Conservation (phyloP, 2,797 vertebrate species). For the Semaprochilodus insignis region DNA sequence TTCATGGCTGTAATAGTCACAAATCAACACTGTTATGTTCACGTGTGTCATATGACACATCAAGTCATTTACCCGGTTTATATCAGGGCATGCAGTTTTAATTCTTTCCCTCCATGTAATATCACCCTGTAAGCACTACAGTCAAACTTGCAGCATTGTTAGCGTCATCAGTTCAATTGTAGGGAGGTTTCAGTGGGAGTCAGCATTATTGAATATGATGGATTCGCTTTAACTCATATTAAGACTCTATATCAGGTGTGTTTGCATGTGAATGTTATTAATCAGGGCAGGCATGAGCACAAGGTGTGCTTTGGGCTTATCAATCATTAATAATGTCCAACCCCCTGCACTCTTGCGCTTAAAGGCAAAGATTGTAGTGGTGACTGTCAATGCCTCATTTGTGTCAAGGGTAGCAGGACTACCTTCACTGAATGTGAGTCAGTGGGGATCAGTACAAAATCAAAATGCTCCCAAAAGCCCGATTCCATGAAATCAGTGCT, state of each 20-base stretch:
- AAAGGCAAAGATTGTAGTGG: not conserved
- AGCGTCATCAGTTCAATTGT: not conserved
- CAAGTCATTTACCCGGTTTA: no score
- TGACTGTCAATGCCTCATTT: not conserved
- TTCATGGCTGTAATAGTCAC: no score
- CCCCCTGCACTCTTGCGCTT: not conserved
- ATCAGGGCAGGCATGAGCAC: not conserved
- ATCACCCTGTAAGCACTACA: not conserved
- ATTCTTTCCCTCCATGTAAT: no score
- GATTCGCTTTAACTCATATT: not conserved
- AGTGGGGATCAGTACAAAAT: not conserved
- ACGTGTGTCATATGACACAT: no score
- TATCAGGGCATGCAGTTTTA: no score
- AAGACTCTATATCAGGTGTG: not conserved
- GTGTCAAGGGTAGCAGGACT: not conserved
- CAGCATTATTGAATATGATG: not conserved
- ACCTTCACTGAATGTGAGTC: not conserved
- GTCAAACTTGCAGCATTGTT: not conserved
- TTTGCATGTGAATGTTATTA: not conserved
- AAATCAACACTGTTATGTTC: no score
- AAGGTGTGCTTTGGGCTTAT: not conserved
- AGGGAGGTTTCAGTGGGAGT: not conserved
- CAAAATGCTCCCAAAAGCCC: no score
- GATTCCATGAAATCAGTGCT: no score
- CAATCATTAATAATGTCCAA: constrained; percentile 10